Conservation (phyloP, 2,888 invertebrate species). For the Ypsolopha sequella region DNA sequence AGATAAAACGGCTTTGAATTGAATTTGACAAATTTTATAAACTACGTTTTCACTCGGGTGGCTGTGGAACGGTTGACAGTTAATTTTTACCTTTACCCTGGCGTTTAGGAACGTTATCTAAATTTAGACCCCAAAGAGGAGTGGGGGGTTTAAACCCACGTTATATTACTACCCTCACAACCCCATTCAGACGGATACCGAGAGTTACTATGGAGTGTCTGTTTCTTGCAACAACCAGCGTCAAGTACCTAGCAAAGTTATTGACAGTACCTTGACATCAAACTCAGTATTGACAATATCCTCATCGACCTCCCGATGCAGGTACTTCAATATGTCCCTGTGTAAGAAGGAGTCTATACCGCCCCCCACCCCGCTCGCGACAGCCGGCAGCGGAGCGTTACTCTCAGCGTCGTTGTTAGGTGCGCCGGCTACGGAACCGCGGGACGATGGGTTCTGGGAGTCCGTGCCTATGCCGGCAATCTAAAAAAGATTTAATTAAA, state of each 20-base stretch:
- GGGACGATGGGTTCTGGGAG: slow-evolving; percentile 76
- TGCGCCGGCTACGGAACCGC: slow-evolving; percentile 72
- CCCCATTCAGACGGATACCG: too few relatives aligned
- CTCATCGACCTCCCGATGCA: slow-evolving; percentile 76
- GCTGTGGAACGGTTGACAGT: too few relatives aligned
- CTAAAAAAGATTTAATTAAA: slow-evolving; percentile 21
- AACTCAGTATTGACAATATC: slow-evolving; percentile 79
- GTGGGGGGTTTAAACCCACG: too few relatives aligned
- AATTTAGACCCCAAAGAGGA: too few relatives aligned
- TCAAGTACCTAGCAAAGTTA: neutral
- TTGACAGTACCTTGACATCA: slow-evolving; percentile 67
- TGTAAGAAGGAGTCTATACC: slow-evolving; percentile 63
- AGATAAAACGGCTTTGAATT: too few relatives aligned
- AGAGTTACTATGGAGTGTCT: too few relatives aligned
- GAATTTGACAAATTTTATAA: too few relatives aligned
- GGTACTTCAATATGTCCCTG: slow-evolving; percentile 73
- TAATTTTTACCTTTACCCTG: too few relatives aligned
- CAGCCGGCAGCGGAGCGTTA: slow-evolving; percentile 25
- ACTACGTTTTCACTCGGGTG: too few relatives aligned
- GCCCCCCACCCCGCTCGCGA: slow-evolving; percentile 20
- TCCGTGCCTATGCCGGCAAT: slow-evolving; percentile 74
- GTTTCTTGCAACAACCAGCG: too few relatives aligned
- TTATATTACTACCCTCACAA: too few relatives aligned
- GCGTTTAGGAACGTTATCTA: too few relatives aligned
- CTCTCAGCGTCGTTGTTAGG: slow-evolving; percentile 32